Evolutionary conservation across 2,888 invertebrate genomes (phyloP).

Genomic region (Uropetala carovei): DNA sequence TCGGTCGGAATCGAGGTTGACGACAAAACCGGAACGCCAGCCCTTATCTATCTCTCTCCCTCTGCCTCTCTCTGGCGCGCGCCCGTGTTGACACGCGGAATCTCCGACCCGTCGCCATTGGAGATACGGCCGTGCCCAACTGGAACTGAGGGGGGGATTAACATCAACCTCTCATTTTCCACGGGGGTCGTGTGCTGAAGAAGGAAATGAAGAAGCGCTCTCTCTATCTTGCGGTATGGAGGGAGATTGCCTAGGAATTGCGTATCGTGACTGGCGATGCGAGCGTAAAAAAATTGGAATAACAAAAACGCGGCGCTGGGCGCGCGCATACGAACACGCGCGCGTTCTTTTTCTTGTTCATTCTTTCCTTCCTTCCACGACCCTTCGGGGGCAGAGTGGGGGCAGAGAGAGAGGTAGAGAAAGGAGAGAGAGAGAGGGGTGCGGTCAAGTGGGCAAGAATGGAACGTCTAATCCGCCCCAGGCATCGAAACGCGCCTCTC

Average conservation of each 20-base stretch:
- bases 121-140: too few relatives aligned
- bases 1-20: background rate
- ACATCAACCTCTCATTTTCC: too few relatives aligned
- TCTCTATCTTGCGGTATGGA: background rate
- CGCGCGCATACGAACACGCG: constrained; percentile 27
- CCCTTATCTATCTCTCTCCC: background rate
- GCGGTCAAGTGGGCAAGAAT: constrained; percentile 47
- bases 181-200: too few relatives aligned
- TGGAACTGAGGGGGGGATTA: too few relatives aligned
- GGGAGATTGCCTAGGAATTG: background rate
- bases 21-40: background rate
- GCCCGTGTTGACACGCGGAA: too few relatives aligned
- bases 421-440: background rate
- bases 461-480: constrained; percentile 10
- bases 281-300: background rate
- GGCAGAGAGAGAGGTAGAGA: constrained; percentile 1
- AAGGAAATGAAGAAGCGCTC: too few relatives aligned
- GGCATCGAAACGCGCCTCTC: background rate
- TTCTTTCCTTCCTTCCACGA: background rate
- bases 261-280: background rate
- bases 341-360: background rate
- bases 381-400: background rate
- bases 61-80: too few relatives aligned
- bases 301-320: constrained; percentile 17
- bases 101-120: too few relatives aligned